A percentile compares a stretch with the other conserved stretches of the same genome.
phyloP scores from a whole-genome alignment of 2,888 invertebrate genomes.

The Flexamia atlantica region DNA sequence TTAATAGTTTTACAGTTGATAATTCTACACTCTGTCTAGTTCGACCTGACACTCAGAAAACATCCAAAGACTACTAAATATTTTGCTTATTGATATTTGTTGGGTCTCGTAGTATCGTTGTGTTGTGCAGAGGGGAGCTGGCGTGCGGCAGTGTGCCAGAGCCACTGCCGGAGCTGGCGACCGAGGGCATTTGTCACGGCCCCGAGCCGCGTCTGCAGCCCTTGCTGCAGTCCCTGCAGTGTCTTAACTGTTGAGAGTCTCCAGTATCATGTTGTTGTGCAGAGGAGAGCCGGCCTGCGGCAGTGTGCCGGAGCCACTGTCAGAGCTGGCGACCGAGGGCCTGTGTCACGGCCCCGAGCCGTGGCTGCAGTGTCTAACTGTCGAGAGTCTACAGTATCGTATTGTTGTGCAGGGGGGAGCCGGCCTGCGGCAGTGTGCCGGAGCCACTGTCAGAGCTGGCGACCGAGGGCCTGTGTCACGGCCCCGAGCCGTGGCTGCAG shows the following conservation, averaged over 20 bases:
- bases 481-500: slow-evolving; percentile 60
- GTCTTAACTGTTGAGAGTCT: too few relatives aligned
- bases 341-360: slow-evolving; percentile 59
- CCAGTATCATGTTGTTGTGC: too few relatives aligned
- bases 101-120: too few relatives aligned
- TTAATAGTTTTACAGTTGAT: too few relatives aligned
- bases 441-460: slow-evolving; percentile 50
- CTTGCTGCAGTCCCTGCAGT: slow-evolving; percentile 43
- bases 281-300: slow-evolving; percentile 54
- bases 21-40: too few relatives aligned
- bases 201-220: slow-evolving; percentile 60
- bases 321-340: slow-evolving; percentile 49
- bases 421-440: slow-evolving; percentile 49
- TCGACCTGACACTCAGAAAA: too few relatives aligned
- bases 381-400: too few relatives aligned
- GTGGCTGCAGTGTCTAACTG: slow-evolving; percentile 48
- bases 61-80: too few relatives aligned
- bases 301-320: slow-evolving; percentile 46
- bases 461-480: slow-evolving; percentile 31
- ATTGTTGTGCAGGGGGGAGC: slow-evolving; percentile 58
- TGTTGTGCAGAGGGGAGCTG: slow-evolving; percentile 57
- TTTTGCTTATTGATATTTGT: too few relatives aligned
- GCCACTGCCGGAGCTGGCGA: slow-evolving; percentile 50
- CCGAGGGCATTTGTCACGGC: slow-evolving; percentile 32
- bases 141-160: slow-evolving; percentile 44